Evolutionary conservation across 2,113 vertebrate genomes (phyloP).

Genomic region (Etia nguti): DNA sequence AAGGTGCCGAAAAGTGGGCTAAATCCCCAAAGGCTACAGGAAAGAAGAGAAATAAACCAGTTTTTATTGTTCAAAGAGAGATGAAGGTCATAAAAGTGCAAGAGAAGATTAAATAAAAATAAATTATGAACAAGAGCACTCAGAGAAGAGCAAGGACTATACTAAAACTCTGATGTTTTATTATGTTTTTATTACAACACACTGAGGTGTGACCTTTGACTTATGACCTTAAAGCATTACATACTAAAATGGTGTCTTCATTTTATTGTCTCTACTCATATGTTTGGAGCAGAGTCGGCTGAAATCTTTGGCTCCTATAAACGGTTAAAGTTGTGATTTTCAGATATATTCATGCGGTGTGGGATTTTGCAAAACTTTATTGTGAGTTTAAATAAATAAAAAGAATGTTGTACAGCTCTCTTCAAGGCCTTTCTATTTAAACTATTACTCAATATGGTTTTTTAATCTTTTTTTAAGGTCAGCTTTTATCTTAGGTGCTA

Average conservation of each 20-base stretch:
- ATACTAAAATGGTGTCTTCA: not conserved
- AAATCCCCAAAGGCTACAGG: not conserved
- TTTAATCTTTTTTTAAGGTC: not conserved
- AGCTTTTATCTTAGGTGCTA: not conserved
- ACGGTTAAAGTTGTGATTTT: not conserved
- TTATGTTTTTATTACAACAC: not conserved
- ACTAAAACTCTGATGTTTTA: not conserved
- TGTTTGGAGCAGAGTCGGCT: not conserved
- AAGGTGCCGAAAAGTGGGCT: not conserved
- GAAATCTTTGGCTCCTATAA: not conserved
- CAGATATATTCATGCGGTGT: not conserved
- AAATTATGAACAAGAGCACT: not conserved
- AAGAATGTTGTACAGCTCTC: not conserved
- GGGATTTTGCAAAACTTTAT: not conserved
- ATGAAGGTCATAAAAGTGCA: not conserved
- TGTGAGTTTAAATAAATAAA: not conserved
- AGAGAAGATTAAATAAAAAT: not conserved
- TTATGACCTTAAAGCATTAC: not conserved
- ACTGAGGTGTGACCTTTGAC: not conserved
- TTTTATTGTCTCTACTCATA: not conserved
- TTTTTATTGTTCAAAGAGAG: conserved; percentile 34
- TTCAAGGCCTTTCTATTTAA: not conserved
- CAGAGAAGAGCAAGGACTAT: not conserved
- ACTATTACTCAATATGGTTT: not conserved
- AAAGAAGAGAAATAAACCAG: not conserved